These are phyloP conservation scores for Drosophila gaucha DNA, from an alignment of 2,888 invertebrate species.

Conservation along the genomic window DNA sequence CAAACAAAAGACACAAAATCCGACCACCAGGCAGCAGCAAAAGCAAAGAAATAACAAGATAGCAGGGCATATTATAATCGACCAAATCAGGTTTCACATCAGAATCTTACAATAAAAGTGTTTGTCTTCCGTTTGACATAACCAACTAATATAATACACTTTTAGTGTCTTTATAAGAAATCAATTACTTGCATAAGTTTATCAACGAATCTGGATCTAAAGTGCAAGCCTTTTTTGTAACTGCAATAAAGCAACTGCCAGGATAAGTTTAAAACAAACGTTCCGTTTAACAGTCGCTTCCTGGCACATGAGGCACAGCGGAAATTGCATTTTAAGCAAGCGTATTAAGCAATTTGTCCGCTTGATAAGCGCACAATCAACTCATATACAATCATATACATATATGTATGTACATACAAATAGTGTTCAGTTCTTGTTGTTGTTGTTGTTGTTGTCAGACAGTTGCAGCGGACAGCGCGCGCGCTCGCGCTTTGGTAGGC, in stretches of 20 bases:
- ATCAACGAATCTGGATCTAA: neutral
- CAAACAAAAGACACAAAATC: slow-evolving; percentile 61
- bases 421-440: neutral
- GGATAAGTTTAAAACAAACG: neutral
- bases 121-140: neutral
- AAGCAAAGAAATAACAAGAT: neutral
- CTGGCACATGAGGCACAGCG: slow-evolving; percentile 31
- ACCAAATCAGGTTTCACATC: slow-evolving; percentile 33
- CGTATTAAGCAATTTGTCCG: slow-evolving; percentile 64
- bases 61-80: slow-evolving; percentile 25
- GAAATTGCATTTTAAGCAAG: slow-evolving; percentile 46
- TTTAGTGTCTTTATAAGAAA: too few relatives aligned
- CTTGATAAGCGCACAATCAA: slow-evolving; percentile 45
- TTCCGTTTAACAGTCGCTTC: slow-evolving; percentile 27
- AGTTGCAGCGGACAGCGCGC: slow-evolving; percentile 28
- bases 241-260: neutral
- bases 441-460: slow-evolving; percentile 19
- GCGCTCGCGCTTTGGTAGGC: slow-evolving; percentile 33
- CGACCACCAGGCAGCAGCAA: slow-evolving; percentile 40
- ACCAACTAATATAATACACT: neutral
- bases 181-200: neutral
- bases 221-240: slow-evolving; percentile 1
- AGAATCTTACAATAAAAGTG: neutral
- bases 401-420: slow-evolving; percentile 5
- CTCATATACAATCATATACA: slow-evolving; percentile 7